These are phyloP conservation scores for Neomorphus geoffroyi DNA, from an alignment of 2,797 vertebrate genomes.

Conservation along the genomic window DNA sequence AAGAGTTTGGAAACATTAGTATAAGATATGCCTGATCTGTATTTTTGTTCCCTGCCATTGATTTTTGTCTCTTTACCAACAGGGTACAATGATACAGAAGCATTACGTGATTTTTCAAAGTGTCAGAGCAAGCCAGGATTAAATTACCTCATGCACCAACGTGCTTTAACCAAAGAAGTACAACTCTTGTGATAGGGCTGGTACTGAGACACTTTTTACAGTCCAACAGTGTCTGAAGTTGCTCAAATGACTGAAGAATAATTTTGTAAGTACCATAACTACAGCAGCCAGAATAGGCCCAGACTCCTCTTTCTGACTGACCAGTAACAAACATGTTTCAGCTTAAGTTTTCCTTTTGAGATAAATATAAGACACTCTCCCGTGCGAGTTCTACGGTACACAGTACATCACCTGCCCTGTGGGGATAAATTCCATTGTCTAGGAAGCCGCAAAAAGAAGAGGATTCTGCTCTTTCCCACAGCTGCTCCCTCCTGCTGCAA, in stretches of 20 bases:
- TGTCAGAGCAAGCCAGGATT: background rate
- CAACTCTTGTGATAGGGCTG: background rate
- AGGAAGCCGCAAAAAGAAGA: background rate
- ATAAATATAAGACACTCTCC: background rate
- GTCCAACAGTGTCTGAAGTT: background rate
- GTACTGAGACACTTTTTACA: background rate
- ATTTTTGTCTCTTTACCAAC: background rate
- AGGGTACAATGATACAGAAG: background rate
- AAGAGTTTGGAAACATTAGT: background rate
- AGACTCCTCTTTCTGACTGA: background rate
- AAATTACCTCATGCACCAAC: background rate
- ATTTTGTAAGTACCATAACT: background rate
- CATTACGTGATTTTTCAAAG: background rate
- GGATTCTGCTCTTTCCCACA: background rate
- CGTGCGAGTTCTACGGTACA: background rate
- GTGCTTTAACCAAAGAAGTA: background rate
- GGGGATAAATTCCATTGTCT: background rate
- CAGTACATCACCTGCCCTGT: background rate
- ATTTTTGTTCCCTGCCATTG: background rate
- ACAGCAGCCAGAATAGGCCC: background rate
- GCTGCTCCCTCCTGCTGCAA: background rate
- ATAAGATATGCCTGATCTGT: background rate
- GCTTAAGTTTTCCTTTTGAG: background rate
- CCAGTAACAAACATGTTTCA: background rate
- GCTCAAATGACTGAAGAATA: background rate